These are phyloP conservation scores for Passer domesticus DNA, from an alignment of 2,113 vertebrate species.

Conservation along the genomic window DNA sequence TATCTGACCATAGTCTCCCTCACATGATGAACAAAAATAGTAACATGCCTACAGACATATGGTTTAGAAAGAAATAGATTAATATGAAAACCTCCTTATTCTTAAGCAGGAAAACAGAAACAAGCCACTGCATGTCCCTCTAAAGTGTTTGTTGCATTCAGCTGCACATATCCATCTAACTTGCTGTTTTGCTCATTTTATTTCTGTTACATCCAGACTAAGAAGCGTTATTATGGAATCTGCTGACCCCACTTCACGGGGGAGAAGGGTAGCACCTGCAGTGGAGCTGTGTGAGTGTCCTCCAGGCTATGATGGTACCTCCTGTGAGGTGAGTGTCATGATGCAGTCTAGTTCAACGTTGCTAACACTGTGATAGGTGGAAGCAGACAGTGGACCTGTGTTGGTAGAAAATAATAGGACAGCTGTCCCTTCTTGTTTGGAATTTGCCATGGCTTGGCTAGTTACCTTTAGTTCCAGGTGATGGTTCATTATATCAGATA, in stretches of 20 bases:
- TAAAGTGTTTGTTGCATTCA: neutral
- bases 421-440: neutral
- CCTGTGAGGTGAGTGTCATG: constrained; percentile 81
- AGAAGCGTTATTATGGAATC: constrained; percentile 74
- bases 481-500: neutral
- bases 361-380: neutral
- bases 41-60: neutral
- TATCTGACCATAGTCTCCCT: neutral
- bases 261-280: constrained; percentile 58
- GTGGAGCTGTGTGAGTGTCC: constrained; percentile 86
- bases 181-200: neutral
- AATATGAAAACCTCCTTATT: neutral
- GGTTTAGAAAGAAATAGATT: neutral
- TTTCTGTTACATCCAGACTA: constrained; percentile 59
- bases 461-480: neutral
- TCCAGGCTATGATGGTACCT: constrained; percentile 80
- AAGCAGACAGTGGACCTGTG: neutral
- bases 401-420: neutral
- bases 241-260: constrained; percentile 64
- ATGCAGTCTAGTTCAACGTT: neutral
- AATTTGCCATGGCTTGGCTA: neutral
- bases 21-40: neutral
- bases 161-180: neutral
- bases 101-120: neutral
- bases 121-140: neutral